Evolutionary conservation across 2,888 invertebrate species (phyloP), one percentile per base, ranked within the genome.

Genomic region (Geotrupes spiniger): DNA sequence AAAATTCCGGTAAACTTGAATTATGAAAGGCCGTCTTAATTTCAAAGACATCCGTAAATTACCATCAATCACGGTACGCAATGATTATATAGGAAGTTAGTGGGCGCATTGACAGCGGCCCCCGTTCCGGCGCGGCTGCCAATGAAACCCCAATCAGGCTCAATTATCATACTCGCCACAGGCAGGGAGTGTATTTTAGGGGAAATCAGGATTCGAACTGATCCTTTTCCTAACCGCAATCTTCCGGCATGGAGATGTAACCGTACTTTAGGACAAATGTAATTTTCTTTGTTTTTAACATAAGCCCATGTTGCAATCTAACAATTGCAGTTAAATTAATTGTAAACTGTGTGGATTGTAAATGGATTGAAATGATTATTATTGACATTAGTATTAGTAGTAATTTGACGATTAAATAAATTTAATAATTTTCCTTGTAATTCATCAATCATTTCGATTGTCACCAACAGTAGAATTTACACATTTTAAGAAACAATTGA

Each of bases 61-160:
- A 52, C 52, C 56, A 59, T 62, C 70, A 68, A 68, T 70, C 68
- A 67, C 64, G 50, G 51, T 45, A 39, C 46, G 51, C 51, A 46
- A 54, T 56, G 57, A 56, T 53, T 53, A 54, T 51, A 54, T 52
- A 58, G 65, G 65, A 64, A 63, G 59, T 62, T 54, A 53, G 59
- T 47, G 59, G n/a, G 54, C 50, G 61, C 62, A 62, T 63, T 58
- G 58, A 56, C 54, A 50, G 51, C 54, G 51, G 52, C 51, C 48
- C 53, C 52, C 51, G 51, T 52, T 60, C 62, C 62, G 61, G 57
- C 58, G 59, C 44, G 52, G 63, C 57, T 60, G 59, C 62, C 63
- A 65, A 63, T 65, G 66, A 66, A 68, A 68, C 70, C 66, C 66
- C 69, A 71, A 72, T 72, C 70, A 70, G 64, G 59, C 61, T 59